Evolutionary conservation across 2,888 invertebrate genomes (phyloP).

Genomic region (Bombyx huttoni): DNA sequence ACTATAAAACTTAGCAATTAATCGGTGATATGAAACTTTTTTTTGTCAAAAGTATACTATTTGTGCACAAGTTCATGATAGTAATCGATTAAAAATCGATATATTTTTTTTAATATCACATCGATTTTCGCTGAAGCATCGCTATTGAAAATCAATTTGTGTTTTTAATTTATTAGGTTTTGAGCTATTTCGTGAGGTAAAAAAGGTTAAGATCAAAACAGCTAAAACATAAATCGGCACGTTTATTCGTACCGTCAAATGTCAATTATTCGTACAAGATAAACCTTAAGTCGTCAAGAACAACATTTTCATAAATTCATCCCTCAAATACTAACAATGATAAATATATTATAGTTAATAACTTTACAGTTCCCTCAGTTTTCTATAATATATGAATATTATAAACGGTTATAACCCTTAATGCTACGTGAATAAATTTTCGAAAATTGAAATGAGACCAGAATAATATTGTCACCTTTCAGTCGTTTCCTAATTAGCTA

Average conservation of each 20-base stretch:
- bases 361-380: slow-evolving; percentile 13
- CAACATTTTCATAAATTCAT: slow-evolving; percentile 26
- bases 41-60: too few relatives aligned
- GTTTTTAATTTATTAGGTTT: too few relatives aligned
- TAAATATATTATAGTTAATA: slow-evolving; percentile 27
- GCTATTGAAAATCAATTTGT: too few relatives aligned
- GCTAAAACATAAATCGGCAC: too few relatives aligned
- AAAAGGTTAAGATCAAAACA: too few relatives aligned
- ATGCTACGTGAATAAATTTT: slow-evolving; percentile 23
- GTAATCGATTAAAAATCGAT: too few relatives aligned
- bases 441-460: slow-evolving; percentile 49
- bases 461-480: slow-evolving; percentile 60
- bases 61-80: too few relatives aligned
- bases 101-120: too few relatives aligned
- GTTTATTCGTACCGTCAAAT: neutral
- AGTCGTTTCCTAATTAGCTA: slow-evolving; percentile 51
- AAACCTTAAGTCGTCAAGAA: slow-evolving; percentile 1
- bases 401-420: slow-evolving; percentile 28
- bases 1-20: too few relatives aligned
- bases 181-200: too few relatives aligned
- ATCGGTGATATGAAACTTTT: too few relatives aligned
- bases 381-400: slow-evolving; percentile 9
- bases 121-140: too few relatives aligned
- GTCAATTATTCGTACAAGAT: neutral
- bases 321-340: slow-evolving; percentile 37